phyloP scores from a whole-genome alignment of 2,113 vertebrate genomes.

The Rhinichthys klamathensis region DNA sequence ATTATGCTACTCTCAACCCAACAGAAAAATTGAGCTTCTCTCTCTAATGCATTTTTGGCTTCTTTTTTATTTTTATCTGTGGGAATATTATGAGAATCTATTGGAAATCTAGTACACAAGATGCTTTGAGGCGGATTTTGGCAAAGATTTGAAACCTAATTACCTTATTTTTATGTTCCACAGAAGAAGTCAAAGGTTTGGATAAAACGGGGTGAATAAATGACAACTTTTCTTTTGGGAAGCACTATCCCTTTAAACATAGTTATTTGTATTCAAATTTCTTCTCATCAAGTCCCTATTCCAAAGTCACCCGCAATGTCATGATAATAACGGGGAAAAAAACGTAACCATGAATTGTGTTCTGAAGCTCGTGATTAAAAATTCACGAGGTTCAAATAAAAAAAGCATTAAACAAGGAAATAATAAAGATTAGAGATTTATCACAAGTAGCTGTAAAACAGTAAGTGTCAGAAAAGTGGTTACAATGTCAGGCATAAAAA shows the following conservation, averaged over 20 bases:
- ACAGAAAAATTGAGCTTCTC: neutral
- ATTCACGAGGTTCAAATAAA: neutral
- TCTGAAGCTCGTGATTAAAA: neutral
- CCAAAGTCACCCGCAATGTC: conserved; percentile 2
- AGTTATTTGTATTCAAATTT: neutral
- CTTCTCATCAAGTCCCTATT: neutral
- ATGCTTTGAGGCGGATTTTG: neutral
- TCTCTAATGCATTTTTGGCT: neutral
- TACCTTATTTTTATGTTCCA: neutral
- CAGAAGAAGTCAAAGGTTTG: neutral
- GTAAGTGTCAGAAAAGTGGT: conserved; percentile 33
- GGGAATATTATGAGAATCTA: neutral
- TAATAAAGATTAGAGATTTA: conserved; percentile 8
- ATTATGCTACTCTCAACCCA: neutral
- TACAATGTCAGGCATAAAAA: conserved; percentile 22
- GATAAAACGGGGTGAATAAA: neutral
- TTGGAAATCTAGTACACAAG: neutral
- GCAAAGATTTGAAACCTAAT: neutral
- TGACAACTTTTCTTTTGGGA: neutral
- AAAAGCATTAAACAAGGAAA: conserved; percentile 7
- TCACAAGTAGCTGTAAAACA: conserved; percentile 14
- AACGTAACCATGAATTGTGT: neutral
- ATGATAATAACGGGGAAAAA: neutral
- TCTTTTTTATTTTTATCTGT: neutral
- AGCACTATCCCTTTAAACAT: neutral